Percentiles rank a stretch among this genome's conserved stretches.
These are phyloP conservation scores for Tipula helvola DNA, from an alignment of 2,888 invertebrate species.

Conservation along the genomic window DNA sequence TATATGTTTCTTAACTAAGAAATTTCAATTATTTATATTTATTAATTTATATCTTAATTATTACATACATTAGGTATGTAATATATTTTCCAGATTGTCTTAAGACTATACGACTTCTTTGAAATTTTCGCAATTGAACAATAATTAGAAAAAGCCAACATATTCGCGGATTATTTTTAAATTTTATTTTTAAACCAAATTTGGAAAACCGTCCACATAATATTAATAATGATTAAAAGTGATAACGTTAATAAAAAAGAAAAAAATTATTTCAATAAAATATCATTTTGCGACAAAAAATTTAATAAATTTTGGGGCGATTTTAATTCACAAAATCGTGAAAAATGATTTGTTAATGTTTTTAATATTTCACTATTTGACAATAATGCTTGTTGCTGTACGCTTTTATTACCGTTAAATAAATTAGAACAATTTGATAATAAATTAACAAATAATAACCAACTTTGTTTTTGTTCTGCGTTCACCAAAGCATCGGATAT, in stretches of 20 bases:
- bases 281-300: constrained; percentile 26
- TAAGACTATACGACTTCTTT: neutral
- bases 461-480: constrained; percentile 24
- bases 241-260: neutral
- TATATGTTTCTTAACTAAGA: too few relatives aligned
- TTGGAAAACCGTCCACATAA: neutral
- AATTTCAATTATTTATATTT: neutral
- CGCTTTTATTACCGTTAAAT: constrained; percentile 20
- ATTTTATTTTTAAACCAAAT: neutral
- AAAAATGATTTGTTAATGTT: constrained; percentile 33
- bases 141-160: neutral
- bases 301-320: constrained; percentile 29
- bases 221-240: neutral
- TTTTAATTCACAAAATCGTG: constrained; percentile 32
- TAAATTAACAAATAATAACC: constrained; percentile 30
- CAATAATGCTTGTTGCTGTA: neutral
- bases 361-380: constrained; percentile 26
- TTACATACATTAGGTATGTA: neutral
- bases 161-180: neutral
- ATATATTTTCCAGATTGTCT: neutral
- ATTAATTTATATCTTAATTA: neutral
- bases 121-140: neutral
- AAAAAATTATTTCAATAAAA: neutral
- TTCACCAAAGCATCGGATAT: constrained; percentile 14
- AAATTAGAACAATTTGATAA: constrained; percentile 31